Base-by-base conservation (phyloP, 2,888 invertebrate species). In the Mimumesa dahlbomi region DNA sequence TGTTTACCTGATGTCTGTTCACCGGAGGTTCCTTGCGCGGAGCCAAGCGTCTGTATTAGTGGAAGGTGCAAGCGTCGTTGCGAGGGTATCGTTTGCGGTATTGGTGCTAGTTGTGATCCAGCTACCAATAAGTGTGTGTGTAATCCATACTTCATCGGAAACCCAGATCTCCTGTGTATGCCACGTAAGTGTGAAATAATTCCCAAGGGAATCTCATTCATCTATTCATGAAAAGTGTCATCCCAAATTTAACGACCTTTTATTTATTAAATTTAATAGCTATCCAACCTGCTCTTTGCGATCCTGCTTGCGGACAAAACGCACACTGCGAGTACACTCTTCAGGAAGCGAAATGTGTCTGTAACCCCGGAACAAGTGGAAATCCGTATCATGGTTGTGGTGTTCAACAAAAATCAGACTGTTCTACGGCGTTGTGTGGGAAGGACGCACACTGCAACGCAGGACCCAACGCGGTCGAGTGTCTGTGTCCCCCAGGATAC, bases 11-110 rank as follows among this genome's bases (percentile, higher is more conserved):
- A 97, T 89, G 91, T 95, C 54, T 97, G 97, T 88, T 95, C 95
- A 0, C 91, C 94, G 2, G 92, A 93, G 0, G 91, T 94, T 53
- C 95, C 95, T 0, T 97, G 97, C 81, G 93, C 93, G 25, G 93
- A 94, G 49, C 95, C 95, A 0, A 93, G 95, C 81, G 93, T 95
- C 1, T 97, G 97, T 87, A 94, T 97, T 70, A 93, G 95, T 16
- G 97, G 97, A 21, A 93, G 97, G 68, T 97, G 97, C 88, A 95
- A 96, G 84, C 95, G 96, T 84, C 93, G 96, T 13, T 97, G 97
- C 85, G 96, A 96, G 80, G 95, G 94, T 31, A 92, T 96, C 7
- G 93, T 96, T 11, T 97, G 97, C 85, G 97, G 97, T 5, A 93
- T 97, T 31, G 97, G 97, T 5, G 97, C 97, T 13, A 93, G 93